Base-by-base conservation (phyloP, 2,888 invertebrate species). In the Acronicta psi region DNA sequence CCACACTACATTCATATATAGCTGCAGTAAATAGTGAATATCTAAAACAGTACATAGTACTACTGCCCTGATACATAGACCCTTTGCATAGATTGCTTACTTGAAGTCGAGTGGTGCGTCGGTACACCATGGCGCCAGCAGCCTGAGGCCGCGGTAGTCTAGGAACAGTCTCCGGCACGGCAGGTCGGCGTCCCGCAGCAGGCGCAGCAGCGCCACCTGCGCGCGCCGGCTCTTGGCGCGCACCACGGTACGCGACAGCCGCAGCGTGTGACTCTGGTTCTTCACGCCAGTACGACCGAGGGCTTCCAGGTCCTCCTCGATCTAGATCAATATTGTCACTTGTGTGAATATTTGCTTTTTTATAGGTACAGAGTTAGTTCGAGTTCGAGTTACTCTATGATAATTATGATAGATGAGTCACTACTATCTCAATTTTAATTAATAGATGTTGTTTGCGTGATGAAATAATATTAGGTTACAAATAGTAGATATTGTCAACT, bases 41-140 rank as follows among this genome's bases (percentile, higher is more conserved):
- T n/a, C n/a, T n/a, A n/a, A n/a, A n/a, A n/a, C n/a, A n/a, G n/a
- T n/a, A n/a, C n/a, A n/a, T n/a, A n/a, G n/a, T n/a, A n/a, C n/a
- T n/a, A n/a, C n/a, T n/a, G n/a, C n/a, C n/a, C n/a, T n/a, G 5
- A 20, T 5, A 4, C 5, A 20, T 25, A 25, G 25, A 8, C 25
- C 0, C 7, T 25, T 8, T 29, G n/a, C 3, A 7, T 41, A 1
- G 11, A 20, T 14, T 16, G 87, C 89, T 41, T 77, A 95, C 87
- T 90, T 93, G 75, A 94, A 93, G 53, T 92, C 88, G 0, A 90
- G 81, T 17, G 95, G 94, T 0, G 96, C 95, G 81, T 98, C 98
- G 58, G 96, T 96, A 96, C 99, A 98, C 97, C 99, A 99, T 25
- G 98, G 98, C 94, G 98, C 98, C 58, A 99, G 95, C 53, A 99